These are phyloP conservation scores for Drosophila watanabei DNA, from an alignment of 1,140 invertebrate genomes.

Conservation along the genomic window DNA sequence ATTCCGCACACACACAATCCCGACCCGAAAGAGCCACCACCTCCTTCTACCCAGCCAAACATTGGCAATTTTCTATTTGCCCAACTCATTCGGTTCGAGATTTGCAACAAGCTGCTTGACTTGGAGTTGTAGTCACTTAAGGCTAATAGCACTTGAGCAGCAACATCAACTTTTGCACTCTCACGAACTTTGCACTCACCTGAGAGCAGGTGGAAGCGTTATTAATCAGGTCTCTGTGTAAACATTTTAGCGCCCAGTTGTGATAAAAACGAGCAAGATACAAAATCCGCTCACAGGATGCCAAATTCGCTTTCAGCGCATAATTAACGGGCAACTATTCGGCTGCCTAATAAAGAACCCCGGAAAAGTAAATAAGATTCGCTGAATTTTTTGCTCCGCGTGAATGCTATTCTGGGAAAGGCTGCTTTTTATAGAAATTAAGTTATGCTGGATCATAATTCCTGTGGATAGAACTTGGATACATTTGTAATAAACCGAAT, in stretches of 20 bases:
- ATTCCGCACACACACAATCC: background rate
- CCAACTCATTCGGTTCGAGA: slow-evolving; percentile 73
- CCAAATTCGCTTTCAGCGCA: slow-evolving; percentile 61
- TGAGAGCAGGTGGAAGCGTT: slow-evolving; percentile 1
- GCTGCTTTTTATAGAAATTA: slow-evolving; percentile 43
- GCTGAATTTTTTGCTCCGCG: slow-evolving; percentile 20
- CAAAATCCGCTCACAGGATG: slow-evolving; percentile 58
- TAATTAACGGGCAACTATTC: slow-evolving; percentile 65
- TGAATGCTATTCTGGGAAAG: slow-evolving; percentile 28
- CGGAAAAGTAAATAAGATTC: slow-evolving; percentile 16
- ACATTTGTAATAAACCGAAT: slow-evolving; percentile 10
- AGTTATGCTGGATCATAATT: slow-evolving; percentile 33
- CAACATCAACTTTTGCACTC: slow-evolving; percentile 47
- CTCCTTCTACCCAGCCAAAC: slow-evolving; percentile 27
- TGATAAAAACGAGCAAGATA: slow-evolving; percentile 32
- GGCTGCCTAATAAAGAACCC: slow-evolving; percentile 47
- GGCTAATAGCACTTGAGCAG: slow-evolving; percentile 60
- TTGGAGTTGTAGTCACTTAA: slow-evolving; percentile 59
- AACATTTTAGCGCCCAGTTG: slow-evolving; percentile 45
- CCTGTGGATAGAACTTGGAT: background rate
- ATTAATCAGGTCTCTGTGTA: slow-evolving; percentile 41
- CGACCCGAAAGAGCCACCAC: background rate
- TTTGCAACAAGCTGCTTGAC: slow-evolving; percentile 75
- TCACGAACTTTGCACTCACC: slow-evolving; percentile 54
- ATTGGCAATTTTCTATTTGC: slow-evolving; percentile 81